Evolutionary conservation across 2,888 invertebrate species (phyloP).

Genomic region (Mongoloraphidia duomilia): DNA sequence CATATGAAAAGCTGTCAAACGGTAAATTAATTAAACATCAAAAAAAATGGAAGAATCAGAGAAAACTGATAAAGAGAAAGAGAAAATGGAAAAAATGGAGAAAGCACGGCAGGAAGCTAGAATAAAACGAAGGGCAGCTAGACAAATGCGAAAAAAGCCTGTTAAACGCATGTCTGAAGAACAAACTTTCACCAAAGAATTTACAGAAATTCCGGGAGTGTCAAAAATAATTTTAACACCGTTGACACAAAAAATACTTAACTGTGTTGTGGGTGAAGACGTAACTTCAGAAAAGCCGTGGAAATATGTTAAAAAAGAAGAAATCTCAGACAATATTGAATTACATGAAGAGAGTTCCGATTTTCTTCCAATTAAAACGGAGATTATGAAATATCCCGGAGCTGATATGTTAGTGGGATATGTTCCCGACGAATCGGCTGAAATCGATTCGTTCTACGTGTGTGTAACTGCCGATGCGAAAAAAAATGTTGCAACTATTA

Average conservation of each 20-base stretch:
- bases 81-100: no score
- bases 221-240: conserved; percentile 36
- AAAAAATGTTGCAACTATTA: conserved; percentile 28
- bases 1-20: no score
- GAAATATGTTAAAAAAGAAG: conserved; percentile 46
- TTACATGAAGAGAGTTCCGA: conserved; percentile 37
- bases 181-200: no score
- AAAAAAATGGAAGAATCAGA: no score
- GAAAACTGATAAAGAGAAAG: no score
- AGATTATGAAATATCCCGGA: conserved; percentile 26
- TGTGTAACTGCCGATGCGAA: conserved; percentile 43
- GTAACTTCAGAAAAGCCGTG: conserved; percentile 61
- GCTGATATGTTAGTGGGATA: conserved; percentile 48
- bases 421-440: conserved; percentile 43
- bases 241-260: conserved; percentile 43
- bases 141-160: no score
- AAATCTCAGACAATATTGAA: conserved; percentile 46
- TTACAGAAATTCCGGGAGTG: conserved; percentile 36
- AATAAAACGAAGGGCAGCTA: no score
- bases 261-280: conserved; percentile 49
- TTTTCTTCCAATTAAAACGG: conserved; percentile 28
- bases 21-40: no score
- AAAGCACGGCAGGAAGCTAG: no score
- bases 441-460: conserved; percentile 53
- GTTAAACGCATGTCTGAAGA: no score